These are phyloP conservation scores for Scylla paramamosain DNA, from an alignment of 1,140 invertebrate species.

Conservation along the genomic window DNA sequence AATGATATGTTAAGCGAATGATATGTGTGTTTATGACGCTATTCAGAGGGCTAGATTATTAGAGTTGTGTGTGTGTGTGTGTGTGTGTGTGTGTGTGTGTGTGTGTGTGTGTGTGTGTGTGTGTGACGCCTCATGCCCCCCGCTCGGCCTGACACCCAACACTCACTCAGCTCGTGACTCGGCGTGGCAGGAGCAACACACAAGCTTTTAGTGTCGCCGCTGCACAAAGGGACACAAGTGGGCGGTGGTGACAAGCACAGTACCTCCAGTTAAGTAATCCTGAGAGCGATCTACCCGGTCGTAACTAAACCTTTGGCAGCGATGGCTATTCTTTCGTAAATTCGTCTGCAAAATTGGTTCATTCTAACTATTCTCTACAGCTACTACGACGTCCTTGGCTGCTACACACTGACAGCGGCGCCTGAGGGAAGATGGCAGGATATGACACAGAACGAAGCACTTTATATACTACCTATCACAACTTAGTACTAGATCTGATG, in stretches of 20 bases:
- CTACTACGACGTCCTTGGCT: no score
- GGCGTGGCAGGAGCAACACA: background rate
- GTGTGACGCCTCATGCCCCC: background rate
- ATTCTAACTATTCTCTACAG: background rate
- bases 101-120: no score
- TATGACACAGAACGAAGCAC: background rate
- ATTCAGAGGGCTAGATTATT: no score
- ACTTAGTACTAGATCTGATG: background rate
- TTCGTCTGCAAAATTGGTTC: background rate
- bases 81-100: background rate
- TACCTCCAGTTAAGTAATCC: background rate
- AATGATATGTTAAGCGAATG: no score
- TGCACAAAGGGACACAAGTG: no score
- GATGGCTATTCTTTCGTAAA: no score
- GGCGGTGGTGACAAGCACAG: background rate
- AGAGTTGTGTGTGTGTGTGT: background rate
- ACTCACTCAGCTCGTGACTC: background rate
- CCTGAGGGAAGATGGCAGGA: background rate
- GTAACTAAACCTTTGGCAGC: no score
- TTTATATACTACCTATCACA: background rate
- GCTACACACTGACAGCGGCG: no score
- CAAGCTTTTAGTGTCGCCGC: background rate
- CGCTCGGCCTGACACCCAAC: background rate
- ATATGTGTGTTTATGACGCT: no score
- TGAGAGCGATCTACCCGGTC: no score